Conservation (phyloP, 2,888 invertebrate species). For the Odontocolon sp. region DNA sequence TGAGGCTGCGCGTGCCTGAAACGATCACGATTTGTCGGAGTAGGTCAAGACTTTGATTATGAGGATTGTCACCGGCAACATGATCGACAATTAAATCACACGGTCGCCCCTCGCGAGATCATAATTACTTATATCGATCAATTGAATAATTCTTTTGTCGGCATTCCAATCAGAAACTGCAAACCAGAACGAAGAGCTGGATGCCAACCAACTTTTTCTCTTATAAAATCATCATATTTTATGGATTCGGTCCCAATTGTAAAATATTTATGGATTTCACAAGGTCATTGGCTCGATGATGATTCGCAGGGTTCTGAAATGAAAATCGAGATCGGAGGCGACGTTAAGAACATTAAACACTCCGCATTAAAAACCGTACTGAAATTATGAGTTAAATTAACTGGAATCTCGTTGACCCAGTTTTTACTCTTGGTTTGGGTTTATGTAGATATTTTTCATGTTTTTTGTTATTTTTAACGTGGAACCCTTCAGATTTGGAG, state of each 20-base stretch:
- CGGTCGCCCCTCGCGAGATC: background rate
- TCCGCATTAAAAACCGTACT: background rate
- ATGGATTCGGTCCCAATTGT: background rate
- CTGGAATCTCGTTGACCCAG: slow-evolving; percentile 12
- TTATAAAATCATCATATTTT: too few species aligned
- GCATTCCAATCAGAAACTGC: background rate
- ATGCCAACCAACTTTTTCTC: too few species aligned
- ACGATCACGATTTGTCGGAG: slow-evolving; percentile 29
- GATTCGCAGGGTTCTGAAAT: too few species aligned
- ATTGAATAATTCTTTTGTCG: background rate
- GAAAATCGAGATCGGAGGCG: background rate
- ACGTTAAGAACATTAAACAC: background rate
- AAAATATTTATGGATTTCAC: background rate
- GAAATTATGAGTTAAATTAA: slow-evolving; percentile 7
- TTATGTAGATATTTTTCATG: background rate
- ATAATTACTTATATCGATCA: slow-evolving; percentile 19
- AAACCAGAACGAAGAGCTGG: too few species aligned
- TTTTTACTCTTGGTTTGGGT: slow-evolving; percentile 2
- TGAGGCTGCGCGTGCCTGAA: slow-evolving; percentile 1
- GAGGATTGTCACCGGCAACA: slow-evolving; percentile 4
- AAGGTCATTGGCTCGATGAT: background rate
- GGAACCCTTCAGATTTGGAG: too few species aligned
- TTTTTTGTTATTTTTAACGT: background rate
- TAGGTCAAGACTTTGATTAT: slow-evolving; percentile 38
- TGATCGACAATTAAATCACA: slow-evolving; percentile 22